Base-by-base conservation (phyloP, 2,888 invertebrate genomes). In the Eupithecia dodoneata region DNA sequence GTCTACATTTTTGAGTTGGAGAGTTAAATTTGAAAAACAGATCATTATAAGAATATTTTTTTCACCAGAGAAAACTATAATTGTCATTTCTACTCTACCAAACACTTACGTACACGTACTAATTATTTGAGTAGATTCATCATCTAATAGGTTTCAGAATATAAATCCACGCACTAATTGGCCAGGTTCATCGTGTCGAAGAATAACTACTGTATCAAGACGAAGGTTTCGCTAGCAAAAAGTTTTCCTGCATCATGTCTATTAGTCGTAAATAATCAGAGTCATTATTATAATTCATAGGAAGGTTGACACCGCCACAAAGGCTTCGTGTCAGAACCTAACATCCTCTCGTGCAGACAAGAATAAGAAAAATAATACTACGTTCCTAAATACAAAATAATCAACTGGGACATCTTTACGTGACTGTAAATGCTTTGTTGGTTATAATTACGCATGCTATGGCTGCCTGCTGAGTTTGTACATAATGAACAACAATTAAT, bases 181-280 rank as follows among this genome's bases (percentile, higher is more conserved):
- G 41, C 65, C 30, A 72, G 72, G 81, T 79, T 47, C 74, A 82
- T 79, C 82, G 79, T 81, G 73, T 71, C 80, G 76, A 84, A 81
- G 83, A 83, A 70, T 47, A 70, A 49, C 47, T 76, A 79, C 73
- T 80, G 81, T 77, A 81, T 83, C 72, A 80, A 81, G 83, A 83
- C 84, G 89, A 91, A 92, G 90, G 91, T 87, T 90, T 87, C 83
- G 71, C 59, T 70, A 83, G 85, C 84, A 93, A 93, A 92, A 92
- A 91, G 83, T 87, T 89, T 93, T 92, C 92, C 91, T 92, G 87
- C 78, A 87, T 87, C 78, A 74, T 71, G 80, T 80, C 70, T 82
- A 80, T 79, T 81, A 75, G 76, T 77, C 63, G 63, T 77, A 77
- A 82, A 83, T 84, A 86, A 85, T 86, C 82, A 77, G 83, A 63